Evolutionary conservation across 2,113 vertebrate genomes (phyloP).

Genomic region (Protobothrops flavoviridis): DNA sequence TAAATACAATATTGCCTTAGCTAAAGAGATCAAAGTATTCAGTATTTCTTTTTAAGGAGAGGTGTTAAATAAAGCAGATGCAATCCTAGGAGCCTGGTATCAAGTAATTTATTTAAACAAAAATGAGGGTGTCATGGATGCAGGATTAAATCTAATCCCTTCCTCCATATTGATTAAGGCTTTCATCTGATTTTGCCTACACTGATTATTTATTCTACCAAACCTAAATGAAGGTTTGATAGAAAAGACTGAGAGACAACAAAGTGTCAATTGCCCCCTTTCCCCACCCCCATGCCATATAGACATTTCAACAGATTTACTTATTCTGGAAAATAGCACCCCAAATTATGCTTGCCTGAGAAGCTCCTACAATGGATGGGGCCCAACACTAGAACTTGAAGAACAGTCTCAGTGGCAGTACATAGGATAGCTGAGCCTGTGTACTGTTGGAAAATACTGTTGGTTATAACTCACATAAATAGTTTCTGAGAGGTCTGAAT

Average conservation of each 20-base stretch:
- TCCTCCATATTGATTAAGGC: not conserved
- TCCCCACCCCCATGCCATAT: not conserved
- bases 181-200: not conserved
- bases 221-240: not conserved
- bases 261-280: rapidly evolving
- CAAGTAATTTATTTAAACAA: not conserved
- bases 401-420: not conserved
- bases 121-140: not conserved
- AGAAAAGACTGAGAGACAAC: not conserved
- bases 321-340: not conserved
- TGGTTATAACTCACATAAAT: too few species aligned
- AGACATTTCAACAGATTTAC: not conserved
- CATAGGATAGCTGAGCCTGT: not conserved
- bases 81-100: not conserved
- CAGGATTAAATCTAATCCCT: not conserved
- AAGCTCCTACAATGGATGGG: not conserved
- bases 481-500: not conserved
- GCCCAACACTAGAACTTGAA: not conserved
- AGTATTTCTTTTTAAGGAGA: not conserved
- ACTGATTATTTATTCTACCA: not conserved
- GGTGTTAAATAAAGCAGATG: not conserved
- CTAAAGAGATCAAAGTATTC: not conserved
- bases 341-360: not conserved
- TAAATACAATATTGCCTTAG: not conserved
- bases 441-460: not conserved